Evolutionary conservation across 2,113 vertebrate species (phyloP), one percentile per base, ranked within the genome.

Genomic region (Leuciscus idus): DNA sequence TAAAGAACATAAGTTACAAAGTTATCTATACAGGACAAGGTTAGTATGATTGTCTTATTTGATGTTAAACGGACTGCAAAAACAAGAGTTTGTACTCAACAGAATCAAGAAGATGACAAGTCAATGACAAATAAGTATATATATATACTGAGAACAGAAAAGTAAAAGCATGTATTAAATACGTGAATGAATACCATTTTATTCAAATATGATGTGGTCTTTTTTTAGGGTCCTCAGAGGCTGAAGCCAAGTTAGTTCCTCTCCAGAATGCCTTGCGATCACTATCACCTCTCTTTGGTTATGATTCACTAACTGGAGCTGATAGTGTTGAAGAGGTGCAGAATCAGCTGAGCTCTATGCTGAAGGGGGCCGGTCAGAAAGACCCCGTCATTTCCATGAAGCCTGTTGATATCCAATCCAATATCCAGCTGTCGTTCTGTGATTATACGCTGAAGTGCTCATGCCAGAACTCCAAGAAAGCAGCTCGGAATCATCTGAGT

Each of bases 1-100:
- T 89, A 13, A 43, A 13, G 39, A 80, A 83, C 79, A 85, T 89
- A 61, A 85, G 30, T 62, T 89, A 83, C 33, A 79, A 1, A 15
- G 19, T 74, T 19, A 1, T 23, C n/a, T 87, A 83, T 61, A 26
- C 79, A 0, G 88, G 33, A 78, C 28, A 87, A 87, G 88, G 88
- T 89, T 62, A 36, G 85, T 81, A 43, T 79, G 68, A 70, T 19
- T 7, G 0, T 50, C 0, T 13, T 81, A 23, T 52, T 1, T 28
- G 28, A 13, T 43, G 39, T 43, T 43, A 43, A 43, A 43, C 6
- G 7, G 39, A 43, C 39, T 43, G 39, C 8, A 8, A 11, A 48
- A 12, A 48, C 46, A 48, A 48, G 46, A 3, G 46, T 48, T 48
- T 12, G 46, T 48, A 48, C 46, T 48, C 46, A 3, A 12, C 3